phyloP scores from a whole-genome alignment of 2,113 vertebrate species.

The Sterrhoptilus dennistouni region DNA sequence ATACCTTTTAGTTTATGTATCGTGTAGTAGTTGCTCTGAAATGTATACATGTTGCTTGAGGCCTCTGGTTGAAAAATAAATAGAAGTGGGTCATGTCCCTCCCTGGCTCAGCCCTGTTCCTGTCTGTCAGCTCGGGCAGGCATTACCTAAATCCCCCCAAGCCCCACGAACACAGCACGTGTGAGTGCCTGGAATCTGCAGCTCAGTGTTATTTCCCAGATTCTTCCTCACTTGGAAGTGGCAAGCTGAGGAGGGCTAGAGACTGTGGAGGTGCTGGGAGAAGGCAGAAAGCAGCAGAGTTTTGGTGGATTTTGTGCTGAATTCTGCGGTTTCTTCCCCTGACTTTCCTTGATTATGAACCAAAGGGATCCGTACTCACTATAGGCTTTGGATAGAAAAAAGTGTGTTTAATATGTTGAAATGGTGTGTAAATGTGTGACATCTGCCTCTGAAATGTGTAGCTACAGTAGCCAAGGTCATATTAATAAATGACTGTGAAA shows the following conservation, averaged over 20 bases:
- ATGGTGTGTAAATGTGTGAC: not conserved
- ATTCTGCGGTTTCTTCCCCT: not conserved
- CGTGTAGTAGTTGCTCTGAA: not conserved
- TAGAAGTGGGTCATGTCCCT: constrained; percentile 5
- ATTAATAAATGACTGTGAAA: not conserved
- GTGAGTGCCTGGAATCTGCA: not conserved
- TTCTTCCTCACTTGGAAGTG: constrained; percentile 53
- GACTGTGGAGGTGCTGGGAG: constrained; percentile 23
- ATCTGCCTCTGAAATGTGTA: not conserved
- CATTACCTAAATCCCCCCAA: not conserved
- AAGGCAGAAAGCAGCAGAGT: not conserved
- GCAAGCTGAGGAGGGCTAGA: constrained; percentile 30
- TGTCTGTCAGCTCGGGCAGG: not conserved
- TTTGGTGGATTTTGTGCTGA: not conserved
- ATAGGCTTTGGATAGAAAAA: not conserved
- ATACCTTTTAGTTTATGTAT: not conserved
- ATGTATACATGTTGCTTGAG: not conserved
- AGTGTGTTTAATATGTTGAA: not conserved
- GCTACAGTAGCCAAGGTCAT: not conserved
- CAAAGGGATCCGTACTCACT: not conserved
- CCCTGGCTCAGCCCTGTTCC: not conserved
- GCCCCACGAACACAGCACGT: constrained; percentile 20
- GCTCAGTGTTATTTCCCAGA: not conserved
- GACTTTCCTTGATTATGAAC: not conserved
- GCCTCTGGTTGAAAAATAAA: not conserved